A percentile compares a stretch with the other conserved stretches of the same genome.
phyloP scores from a whole-genome alignment of 2,113 vertebrate genomes.

The Dromas ardeola region DNA sequence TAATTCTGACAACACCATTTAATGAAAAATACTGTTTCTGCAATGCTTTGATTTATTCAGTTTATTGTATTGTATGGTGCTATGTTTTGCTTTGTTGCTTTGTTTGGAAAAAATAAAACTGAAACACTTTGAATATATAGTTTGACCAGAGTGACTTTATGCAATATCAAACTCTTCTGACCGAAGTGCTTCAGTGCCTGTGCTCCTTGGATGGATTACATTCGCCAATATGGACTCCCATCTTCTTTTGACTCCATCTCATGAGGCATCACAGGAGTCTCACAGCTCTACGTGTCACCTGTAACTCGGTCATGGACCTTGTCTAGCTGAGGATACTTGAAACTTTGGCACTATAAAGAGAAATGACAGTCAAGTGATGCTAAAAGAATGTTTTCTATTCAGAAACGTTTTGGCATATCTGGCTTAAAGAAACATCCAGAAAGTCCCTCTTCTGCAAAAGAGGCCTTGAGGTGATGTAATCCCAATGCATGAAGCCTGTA shows the following conservation, averaged over 20 bases:
- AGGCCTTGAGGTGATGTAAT: not conserved
- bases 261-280: not conserved
- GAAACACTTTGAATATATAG: not conserved
- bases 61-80: not conserved
- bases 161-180: not conserved
- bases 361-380: not conserved
- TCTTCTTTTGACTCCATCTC: not conserved
- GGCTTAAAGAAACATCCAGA: not conserved
- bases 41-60: not conserved
- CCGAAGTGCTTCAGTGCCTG: not conserved
- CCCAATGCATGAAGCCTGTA: not conserved
- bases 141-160: not conserved
- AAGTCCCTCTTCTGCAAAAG: not conserved
- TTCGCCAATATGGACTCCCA: not conserved
- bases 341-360: not conserved
- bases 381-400: not conserved
- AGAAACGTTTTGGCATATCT: not conserved
- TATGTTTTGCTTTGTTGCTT: not conserved
- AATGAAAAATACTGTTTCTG: not conserved
- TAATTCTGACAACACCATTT: not conserved
- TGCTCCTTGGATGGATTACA: not conserved
- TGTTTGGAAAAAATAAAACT: not conserved
- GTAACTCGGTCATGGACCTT: not conserved
- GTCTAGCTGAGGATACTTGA: not conserved
- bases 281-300: not conserved